phyloP scores from a whole-genome alignment of 2,113 vertebrate species.

The Motacilla alba region DNA sequence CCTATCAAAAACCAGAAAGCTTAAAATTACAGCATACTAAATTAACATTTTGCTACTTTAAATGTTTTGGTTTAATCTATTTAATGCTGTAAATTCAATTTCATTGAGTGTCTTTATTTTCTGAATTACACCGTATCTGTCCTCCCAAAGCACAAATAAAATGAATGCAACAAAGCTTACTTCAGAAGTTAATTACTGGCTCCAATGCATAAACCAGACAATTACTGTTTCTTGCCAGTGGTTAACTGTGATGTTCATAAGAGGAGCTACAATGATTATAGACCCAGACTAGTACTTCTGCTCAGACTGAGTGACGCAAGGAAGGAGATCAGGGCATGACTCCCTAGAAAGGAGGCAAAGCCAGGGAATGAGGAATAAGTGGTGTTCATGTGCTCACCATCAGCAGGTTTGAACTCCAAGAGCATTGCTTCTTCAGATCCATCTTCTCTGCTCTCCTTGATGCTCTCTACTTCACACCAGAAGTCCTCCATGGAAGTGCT shows the following conservation, averaged over 20 bases:
- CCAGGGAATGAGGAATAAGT: background rate
- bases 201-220: background rate
- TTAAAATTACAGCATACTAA: background rate
- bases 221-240: background rate
- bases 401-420: conserved; percentile 75
- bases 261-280: background rate
- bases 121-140: background rate
- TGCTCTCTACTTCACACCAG: conserved; percentile 84
- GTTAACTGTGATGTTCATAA: background rate
- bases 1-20: background rate
- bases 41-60: background rate
- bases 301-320: fast-evolving
- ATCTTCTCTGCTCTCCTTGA: conserved; percentile 74
- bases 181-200: background rate
- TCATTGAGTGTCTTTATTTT: background rate
- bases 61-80: background rate
- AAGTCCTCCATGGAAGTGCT: conserved; percentile 87
- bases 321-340: background rate
- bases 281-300: background rate
- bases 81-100: background rate
- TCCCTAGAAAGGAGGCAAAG: background rate
- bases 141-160: background rate
- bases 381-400: conserved; percentile 67
- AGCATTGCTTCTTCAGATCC: conserved; percentile 65
- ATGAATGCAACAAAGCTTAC: background rate